phyloP scores from a whole-genome alignment of 2,888 invertebrate species.

The Camponotus fellah region DNA sequence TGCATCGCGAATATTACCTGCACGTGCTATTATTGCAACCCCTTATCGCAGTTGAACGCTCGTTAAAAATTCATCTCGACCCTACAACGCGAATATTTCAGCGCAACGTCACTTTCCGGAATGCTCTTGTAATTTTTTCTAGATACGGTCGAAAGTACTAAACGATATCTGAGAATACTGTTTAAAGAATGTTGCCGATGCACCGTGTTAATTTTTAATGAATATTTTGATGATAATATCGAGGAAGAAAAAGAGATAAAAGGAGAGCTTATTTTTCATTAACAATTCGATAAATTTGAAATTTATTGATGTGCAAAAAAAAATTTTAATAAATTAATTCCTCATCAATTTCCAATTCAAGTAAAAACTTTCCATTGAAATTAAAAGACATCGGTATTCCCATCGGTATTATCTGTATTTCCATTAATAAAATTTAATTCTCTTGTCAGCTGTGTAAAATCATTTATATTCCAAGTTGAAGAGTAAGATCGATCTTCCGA shows the following conservation, averaged over 20 bases:
- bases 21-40: slow-evolving; percentile 21
- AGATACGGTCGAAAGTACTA: not conserved
- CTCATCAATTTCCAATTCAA: not conserved
- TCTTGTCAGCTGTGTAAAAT: not conserved
- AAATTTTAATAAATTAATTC: not conserved
- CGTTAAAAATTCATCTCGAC: slow-evolving; percentile 39
- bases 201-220: not conserved
- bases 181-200: slow-evolving; percentile 5
- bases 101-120: not conserved
- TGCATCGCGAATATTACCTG: slow-evolving; percentile 44
- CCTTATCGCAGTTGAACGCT: slow-evolving; percentile 32
- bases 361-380: not conserved
- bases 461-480: slow-evolving; percentile 9
- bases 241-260: not conserved
- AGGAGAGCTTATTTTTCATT: not conserved
- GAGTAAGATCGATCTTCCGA: not conserved
- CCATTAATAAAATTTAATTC: not conserved
- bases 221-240: not conserved
- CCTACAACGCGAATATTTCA: slow-evolving; percentile 3
- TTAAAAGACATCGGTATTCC: not conserved
- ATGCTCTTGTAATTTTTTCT: not conserved
- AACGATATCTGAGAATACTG: not conserved
- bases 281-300: not conserved
- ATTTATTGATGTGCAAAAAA: not conserved
- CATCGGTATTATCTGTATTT: not conserved